Evolutionary conservation across 2,113 vertebrate species (phyloP), one percentile per base, ranked within the genome.

Genomic region (Aix galericulata): DNA sequence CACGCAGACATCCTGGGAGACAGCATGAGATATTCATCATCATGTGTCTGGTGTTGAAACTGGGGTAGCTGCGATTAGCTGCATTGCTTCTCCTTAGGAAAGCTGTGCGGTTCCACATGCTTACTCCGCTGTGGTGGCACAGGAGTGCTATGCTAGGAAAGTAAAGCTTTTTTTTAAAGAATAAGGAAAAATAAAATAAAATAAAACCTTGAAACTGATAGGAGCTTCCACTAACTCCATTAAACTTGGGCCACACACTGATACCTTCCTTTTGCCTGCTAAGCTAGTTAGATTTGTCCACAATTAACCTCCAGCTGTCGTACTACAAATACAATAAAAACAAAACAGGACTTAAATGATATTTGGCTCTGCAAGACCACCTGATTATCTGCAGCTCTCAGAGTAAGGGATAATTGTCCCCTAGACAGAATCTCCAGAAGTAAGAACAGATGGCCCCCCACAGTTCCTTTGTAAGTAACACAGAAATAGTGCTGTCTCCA

Each of bases 221-320:
- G 26, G 59, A 80, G 36, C 46, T 84, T 77, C 6, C 29, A 6
- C 9, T n/a, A 14, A 36, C 10, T 63, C 38, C 15, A 2, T 60
- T 82, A 27, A 82, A 23, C 18, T 9, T 8, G 13, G 72, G 31
- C n/a, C 34, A 0, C 0, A 1, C 42, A 3, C 29, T 6, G 32
- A 8, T 34, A 6, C 27, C 56, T 93, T 50, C 44, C 42, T 60
- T 78, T 8, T 72, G 55, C 77, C 77, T 75, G 64, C 63, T 91
- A 25, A 64, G 44, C 44, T 68, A 38, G 4, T 11, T 68, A 48
- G 32, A 4, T 38, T 56, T 76, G 13, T 50, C 71, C 60, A 27
- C 55, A 21, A 1, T 71, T 69, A 13, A 32, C 64, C 62, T 84
- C 53, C 66, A 60, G 80, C 46, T 93, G 14, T 68, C 29, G 0